Percentiles rank a stretch among this genome's conserved stretches.
Conservation (phyloP, 1,140 invertebrate genomes). For the Drosophila rufa region DNA sequence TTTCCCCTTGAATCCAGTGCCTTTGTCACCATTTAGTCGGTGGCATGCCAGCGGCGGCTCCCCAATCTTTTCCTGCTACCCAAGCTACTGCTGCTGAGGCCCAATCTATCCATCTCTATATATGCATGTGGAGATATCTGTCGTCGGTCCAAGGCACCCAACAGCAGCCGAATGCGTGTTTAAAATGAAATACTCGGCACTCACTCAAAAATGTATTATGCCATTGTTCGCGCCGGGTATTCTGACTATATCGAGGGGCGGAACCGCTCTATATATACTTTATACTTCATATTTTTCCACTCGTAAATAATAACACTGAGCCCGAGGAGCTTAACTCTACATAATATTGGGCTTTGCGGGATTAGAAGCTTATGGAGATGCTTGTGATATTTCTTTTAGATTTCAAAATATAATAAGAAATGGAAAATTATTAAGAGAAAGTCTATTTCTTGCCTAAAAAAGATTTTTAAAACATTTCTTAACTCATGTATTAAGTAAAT, state of each 20-base stretch:
- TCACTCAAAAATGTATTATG: conserved; percentile 76
- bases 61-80: conserved; percentile 5
- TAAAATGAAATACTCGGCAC: conserved; percentile 80
- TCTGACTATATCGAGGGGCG: conserved; percentile 21
- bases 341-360: conserved; percentile 14
- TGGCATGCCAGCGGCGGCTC: conserved; percentile 54
- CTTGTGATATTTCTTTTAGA: background rate
- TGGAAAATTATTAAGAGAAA: background rate
- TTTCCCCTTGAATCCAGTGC: conserved; percentile 23
- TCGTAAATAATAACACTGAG: conserved; percentile 21
- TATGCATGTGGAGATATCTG: conserved; percentile 75
- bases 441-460: background rate
- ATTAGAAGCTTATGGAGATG: conserved; percentile 6
- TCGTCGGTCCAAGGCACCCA: conserved; percentile 55
- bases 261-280: background rate
- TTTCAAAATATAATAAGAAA: background rate
- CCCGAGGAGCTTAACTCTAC: conserved; percentile 1
- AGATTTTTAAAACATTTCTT: background rate
- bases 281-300: conserved; percentile 14
- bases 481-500: background rate
- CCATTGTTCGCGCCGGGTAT: conserved; percentile 31
- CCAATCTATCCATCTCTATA: conserved; percentile 76
- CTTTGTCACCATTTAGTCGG: conserved; percentile 79
- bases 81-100: conserved; percentile 12
- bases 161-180: conserved; percentile 72